Conservation (phyloP, 2,113 vertebrate genomes). For the Otus sunia region DNA sequence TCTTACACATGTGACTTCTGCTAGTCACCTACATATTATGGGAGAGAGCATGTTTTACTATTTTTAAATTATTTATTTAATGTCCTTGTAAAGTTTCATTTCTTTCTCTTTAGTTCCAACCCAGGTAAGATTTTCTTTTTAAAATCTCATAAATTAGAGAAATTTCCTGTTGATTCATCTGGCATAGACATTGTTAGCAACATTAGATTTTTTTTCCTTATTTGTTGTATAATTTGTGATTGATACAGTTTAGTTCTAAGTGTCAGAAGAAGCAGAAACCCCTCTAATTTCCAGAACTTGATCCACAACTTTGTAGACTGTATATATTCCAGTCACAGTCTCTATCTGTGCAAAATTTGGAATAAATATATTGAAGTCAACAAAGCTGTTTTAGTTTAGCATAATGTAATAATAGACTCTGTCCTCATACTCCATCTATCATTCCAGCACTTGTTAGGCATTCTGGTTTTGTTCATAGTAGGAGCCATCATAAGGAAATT, state of each 20-base stretch:
- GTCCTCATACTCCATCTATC: neutral
- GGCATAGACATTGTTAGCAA: neutral
- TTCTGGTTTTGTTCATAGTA: conserved; percentile 33
- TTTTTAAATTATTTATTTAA: neutral
- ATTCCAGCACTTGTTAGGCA: conserved; percentile 7
- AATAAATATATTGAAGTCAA: conserved; percentile 1
- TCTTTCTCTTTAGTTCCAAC: neutral
- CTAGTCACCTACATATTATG: neutral
- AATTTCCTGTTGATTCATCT: neutral
- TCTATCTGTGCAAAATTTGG: conserved; percentile 21
- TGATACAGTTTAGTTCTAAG: neutral
- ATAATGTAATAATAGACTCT: conserved; percentile 11
- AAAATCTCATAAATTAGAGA: neutral
- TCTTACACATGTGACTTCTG: neutral
- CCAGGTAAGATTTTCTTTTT: neutral
- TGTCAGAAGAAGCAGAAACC: neutral
- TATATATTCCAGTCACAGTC: neutral
- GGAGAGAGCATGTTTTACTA: neutral
- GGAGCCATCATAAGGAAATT: conserved; percentile 7
- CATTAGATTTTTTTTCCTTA: neutral
- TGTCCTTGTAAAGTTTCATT: neutral
- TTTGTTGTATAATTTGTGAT: neutral
- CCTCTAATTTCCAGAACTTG: neutral
- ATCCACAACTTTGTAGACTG: neutral
- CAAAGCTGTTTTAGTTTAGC: conserved; percentile 27